phyloP scores from a whole-genome alignment of 2,113 vertebrate species.

The Mus spicilegus region DNA sequence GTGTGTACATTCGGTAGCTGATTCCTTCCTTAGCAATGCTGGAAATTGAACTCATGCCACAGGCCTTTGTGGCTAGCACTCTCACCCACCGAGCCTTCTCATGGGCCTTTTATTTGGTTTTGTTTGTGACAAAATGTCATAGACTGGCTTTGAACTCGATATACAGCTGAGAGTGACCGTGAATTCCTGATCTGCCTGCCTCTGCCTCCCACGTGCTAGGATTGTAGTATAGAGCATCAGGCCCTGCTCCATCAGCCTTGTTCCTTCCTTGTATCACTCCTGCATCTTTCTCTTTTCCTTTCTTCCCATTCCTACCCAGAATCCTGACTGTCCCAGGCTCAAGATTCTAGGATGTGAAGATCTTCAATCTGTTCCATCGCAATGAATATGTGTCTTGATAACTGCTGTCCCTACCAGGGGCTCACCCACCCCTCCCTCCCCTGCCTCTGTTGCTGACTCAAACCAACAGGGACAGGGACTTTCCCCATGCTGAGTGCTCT shows the following conservation, averaged over 20 bases:
- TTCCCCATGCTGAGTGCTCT: background rate
- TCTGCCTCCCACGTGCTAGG: background rate
- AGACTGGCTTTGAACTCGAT: background rate
- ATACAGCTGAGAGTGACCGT: background rate
- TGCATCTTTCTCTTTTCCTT: background rate
- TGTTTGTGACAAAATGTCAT: background rate
- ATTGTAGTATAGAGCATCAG: background rate
- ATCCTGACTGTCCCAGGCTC: background rate
- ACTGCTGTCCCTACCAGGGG: background rate
- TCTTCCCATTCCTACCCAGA: background rate
- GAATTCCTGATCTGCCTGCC: background rate
- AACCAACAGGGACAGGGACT: background rate
- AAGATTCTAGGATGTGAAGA: background rate
- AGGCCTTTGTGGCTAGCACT: background rate
- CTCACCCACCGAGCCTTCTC: background rate
- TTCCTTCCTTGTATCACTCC: background rate
- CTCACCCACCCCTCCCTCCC: background rate
- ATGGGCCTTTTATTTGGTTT: background rate
- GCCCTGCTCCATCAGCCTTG: background rate
- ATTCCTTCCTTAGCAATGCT: background rate
- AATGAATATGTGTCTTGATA: background rate
- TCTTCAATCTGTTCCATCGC: background rate
- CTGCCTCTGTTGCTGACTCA: constrained; percentile 37
- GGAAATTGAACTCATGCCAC: background rate
- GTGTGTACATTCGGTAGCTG: background rate